Base-by-base conservation (phyloP, 2,888 invertebrate genomes). In the Vanessa cardui region DNA sequence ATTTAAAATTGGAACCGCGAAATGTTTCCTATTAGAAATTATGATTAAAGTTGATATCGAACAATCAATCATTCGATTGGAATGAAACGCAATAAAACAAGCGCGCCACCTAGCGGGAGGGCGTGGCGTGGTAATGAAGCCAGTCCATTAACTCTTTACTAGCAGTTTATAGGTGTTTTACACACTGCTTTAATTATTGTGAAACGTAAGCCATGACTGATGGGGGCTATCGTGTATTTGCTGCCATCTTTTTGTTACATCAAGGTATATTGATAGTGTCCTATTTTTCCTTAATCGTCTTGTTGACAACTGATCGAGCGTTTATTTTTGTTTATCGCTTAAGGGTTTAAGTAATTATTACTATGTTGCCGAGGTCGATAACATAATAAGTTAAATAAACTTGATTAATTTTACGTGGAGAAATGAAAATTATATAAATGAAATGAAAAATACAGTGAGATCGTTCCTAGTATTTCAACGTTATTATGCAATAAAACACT, bases 181-280 rank as follows among this genome's bases (percentile, higher is more conserved):
- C 85, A 81, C 82, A 80, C 83, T 80, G 83, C 82, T 87, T 88
- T 89, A 90, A 91, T 90, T 90, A 90, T 83, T 86, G 83, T 84
- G 83, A 84, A 85, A 82, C 79, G 78, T 81, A 73, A 31, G 52
- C 78, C 66, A 81, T 54, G 52, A 54, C 72, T 79, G 78, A 83
- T 81, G 76, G 77, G 64, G 68, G 66, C 67, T 62, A 73, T 70
- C 69, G 69, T 45, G 46, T n/a, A 31, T 50, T 44, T 62, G 58
- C 45, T 62, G 58, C 33, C 20, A 58, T 63, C 58, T 61, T 58
- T 67, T 58, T 45, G 52, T 50, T 59, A 45, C 52, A 63, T 52
- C 58, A 50, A 52, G 26, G 15, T 7, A 54, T 49, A 52, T 52
- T 52, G 52, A 26, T 39, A 18, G n/a, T 56, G 39, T 18, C 33